Base-by-base conservation (phyloP, 2,797 vertebrate genomes). In the Gobio occitaniae region DNA sequence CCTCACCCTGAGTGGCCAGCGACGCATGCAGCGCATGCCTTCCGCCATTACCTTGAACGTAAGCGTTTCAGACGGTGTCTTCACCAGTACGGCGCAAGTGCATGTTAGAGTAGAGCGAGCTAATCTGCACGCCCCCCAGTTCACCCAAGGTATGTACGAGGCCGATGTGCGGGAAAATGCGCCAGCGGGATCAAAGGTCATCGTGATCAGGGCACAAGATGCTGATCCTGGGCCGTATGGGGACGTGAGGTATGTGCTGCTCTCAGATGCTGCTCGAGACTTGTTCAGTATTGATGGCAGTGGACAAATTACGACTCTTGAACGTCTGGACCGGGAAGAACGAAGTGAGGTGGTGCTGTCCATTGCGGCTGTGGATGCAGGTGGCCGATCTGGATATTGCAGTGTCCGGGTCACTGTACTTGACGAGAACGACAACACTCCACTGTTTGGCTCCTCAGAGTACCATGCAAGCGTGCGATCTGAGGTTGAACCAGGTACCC, bases 41-140 rank as follows among this genome's bases (percentile, higher is more conserved):
- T 93, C 96, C 10, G 91, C 95, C 82, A 96, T 98, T 87, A 98
- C 95, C 85, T 92, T 99, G 25, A 99, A 99, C 0, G 96, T 99
- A 44, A 99, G 98, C 0, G 98, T 99, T 72, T 99, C 98, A 0
- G 98, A 99, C 0, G 97, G 98, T 0, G 94, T 99, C 71, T 99
- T 99, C 92, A 98, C 97, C 83, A 98, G 96, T 92, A 99, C 97
- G 0, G 98, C 98, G 3, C 98, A 99, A 91, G 97, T 99, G 82
- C 97, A 98, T 77, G 93, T 99, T 56, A 95, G 92, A 52, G 95
- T 99, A 19, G 93, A 97, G 0, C 95, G 95, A 6, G 97, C 97
- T 74, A 99, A 99, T 90, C 93, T 99, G 50, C 96, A 97, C 41
- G 95, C 95, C 83, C 98, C 98, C 8, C 94, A 96, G 44, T 99